Evolutionary conservation across 1,140 invertebrate species (phyloP), one percentile per base, ranked within the genome.

Genomic region (Hyles vespertilio): DNA sequence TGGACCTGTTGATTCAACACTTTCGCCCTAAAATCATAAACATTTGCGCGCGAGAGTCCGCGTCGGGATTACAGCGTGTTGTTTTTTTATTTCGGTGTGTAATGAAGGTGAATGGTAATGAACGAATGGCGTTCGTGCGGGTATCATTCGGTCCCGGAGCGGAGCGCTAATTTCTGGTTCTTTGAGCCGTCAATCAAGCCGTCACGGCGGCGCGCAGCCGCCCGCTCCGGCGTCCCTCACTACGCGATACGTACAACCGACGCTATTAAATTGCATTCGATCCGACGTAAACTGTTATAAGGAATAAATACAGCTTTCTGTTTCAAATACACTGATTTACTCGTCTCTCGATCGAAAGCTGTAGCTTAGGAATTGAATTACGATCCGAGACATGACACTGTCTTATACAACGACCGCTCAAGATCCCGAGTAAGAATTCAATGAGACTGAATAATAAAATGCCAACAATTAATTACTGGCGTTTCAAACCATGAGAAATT

Each of bases 151-250:
- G 67, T 71, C 66, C 60, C 64, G 63, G 70, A 64, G 61, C 67
- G 62, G 60, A 59, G 52, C 61, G 65, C 66, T 69, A 80, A 86
- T 84, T 85, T 85, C 79, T 74, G 79, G 77, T 79, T 74, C 81
- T 87, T 87, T 84, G 77, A 81, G 77, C 79, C 65, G 84, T 87
- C 84, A 86, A 85, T 87, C 84, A 86, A 58, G 63, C 36, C 74
- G 80, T 84, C 82, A 67, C 52, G 55, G 64, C 61, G 59, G 58
- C 36, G 56, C 69, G 69, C 67, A 71, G 69, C 72, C 72, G 36
- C 8, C 36, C 36, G 36, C 36, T 40, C 36, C 36, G 36, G 5
- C 36, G 36, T 40, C 8, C 36, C 36, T 40, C 36, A 40, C 36
- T 40, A 40, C 36, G 36, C 67, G 51, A 71, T 72, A 70, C 72